Evolutionary conservation across 2,113 vertebrate genomes (phyloP), one percentile per base, ranked within the genome.

Genomic region (Furnarius figulus): DNA sequence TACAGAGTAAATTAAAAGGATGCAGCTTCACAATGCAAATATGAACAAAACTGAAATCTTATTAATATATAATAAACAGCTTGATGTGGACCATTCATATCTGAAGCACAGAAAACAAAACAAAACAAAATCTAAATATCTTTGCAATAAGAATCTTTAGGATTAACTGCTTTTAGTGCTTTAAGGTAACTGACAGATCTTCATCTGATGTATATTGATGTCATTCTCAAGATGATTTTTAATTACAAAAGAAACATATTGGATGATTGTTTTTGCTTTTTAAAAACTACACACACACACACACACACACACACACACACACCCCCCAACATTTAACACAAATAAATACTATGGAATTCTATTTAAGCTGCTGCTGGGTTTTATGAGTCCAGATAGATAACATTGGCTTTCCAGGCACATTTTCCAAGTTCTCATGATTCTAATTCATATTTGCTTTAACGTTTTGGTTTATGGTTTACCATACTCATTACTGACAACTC

Each of bases 391-490:
- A 71, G 28, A 77, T 89, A 83, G 52, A 68, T 93, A 84, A 68
- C 31, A 28, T 33, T 79, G 53, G 22, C 56, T 89, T n/a, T 50
- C 55, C 19, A 9, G 22, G 31, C 30, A 73, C 3, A 5, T 75
- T 85, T 95, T 91, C 35, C 67, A 92, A 78, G 44, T 94, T 47
- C 27, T 96, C 37, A 50, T 46, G 23, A 63, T 18, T 96, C 20
- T 80, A 66, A 86, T 87, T 94, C 23, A n/a, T 79, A 75, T 83
- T 94, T 68, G 6, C 22, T 75, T 92, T 90, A 93, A 42, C 79
- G 53, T 91, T 93, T 89, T 89, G 16, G 14, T 70, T 85, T 90
- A 59, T 77, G 44, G 24, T 77, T 93, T 93, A 80, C n/a, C 49
- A 37, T 49, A 53, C 5, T 91, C 37, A 37, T 62, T 91, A 75